These are phyloP conservation scores for Dermatemys mawii DNA, from an alignment of 2,113 vertebrate genomes.

Conservation along the genomic window DNA sequence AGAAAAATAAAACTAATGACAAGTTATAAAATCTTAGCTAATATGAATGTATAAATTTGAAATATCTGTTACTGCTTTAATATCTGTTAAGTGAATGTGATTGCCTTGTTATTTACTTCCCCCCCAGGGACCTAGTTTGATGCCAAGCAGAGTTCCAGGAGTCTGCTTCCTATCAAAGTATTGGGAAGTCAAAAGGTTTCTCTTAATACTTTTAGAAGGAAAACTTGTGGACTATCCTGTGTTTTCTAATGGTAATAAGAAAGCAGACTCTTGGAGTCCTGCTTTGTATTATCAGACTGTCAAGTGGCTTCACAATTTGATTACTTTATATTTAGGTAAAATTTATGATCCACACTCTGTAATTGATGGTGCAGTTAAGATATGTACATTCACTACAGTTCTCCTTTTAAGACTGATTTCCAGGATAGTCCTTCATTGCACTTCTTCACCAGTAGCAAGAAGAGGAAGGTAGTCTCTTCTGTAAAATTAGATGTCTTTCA, in stretches of 20 bases:
- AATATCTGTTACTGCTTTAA: fast-evolving
- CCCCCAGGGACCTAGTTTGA: not conserved
- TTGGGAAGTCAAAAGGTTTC: not conserved
- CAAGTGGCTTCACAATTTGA: not conserved
- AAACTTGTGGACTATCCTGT: not conserved
- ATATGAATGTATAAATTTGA: not conserved
- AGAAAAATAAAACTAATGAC: not conserved
- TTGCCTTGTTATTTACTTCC: not conserved
- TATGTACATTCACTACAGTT: not conserved
- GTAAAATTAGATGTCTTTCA: not conserved
- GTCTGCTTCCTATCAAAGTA: not conserved
- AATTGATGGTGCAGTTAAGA: not conserved
- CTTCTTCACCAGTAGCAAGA: not conserved
- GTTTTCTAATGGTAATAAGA: not conserved
- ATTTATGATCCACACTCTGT: not conserved
- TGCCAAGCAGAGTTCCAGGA: not conserved
- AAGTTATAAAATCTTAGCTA: not conserved
- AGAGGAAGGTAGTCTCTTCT: not conserved
- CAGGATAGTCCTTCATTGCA: not conserved
- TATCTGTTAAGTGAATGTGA: not conserved
- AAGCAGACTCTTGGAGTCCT: not conserved
- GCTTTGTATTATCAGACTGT: not conserved
- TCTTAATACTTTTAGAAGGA: not conserved
- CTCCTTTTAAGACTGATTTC: not conserved
- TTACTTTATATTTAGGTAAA: not conserved